phyloP scores from a whole-genome alignment of 1,140 invertebrate genomes.

The Drosophila littoralis region DNA sequence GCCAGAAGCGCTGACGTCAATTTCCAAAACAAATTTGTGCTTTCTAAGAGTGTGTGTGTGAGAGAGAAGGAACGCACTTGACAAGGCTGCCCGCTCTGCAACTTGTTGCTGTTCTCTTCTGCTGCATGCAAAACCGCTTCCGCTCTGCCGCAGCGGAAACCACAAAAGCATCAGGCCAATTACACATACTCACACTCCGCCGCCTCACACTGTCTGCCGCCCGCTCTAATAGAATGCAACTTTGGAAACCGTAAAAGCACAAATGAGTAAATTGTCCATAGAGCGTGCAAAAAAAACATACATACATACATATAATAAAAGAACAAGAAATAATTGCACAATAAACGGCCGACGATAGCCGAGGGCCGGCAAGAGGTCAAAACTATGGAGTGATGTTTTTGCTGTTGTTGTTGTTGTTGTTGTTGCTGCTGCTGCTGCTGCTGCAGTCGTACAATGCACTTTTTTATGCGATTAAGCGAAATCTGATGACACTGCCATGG shows the following conservation, averaged over 20 bases:
- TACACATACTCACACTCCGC: constrained; percentile 21
- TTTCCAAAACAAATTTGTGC: constrained; percentile 18
- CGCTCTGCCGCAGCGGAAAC: constrained; percentile 74
- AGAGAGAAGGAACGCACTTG: background rate
- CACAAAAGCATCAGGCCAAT: constrained; percentile 48
- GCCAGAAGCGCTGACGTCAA: constrained; percentile 25
- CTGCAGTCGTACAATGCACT: constrained; percentile 58
- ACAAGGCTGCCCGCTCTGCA: background rate
- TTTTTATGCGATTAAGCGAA: constrained; percentile 77
- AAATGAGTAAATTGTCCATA: constrained; percentile 54
- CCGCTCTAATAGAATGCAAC: constrained; percentile 47
- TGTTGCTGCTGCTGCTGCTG: constrained; percentile 16
- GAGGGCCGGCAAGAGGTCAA: constrained; percentile 64
- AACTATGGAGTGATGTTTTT: constrained; percentile 58
- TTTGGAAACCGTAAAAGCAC: constrained; percentile 57
- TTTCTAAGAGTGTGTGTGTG: constrained; percentile 12
- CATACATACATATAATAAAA: constrained; percentile 45
- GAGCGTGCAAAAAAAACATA: constrained; percentile 56
- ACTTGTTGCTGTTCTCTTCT: constrained; percentile 28
- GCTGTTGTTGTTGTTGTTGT: constrained; percentile 41
- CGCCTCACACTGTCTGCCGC: constrained; percentile 9
- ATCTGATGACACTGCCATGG: constrained; percentile 57
- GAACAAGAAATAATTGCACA: constrained; percentile 75
- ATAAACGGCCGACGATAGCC: constrained; percentile 54
- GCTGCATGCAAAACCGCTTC: constrained; percentile 65